Percentiles rank a stretch among this genome's conserved stretches.
Conservation (phyloP, 2,888 invertebrate species). For the Arge pagana region DNA sequence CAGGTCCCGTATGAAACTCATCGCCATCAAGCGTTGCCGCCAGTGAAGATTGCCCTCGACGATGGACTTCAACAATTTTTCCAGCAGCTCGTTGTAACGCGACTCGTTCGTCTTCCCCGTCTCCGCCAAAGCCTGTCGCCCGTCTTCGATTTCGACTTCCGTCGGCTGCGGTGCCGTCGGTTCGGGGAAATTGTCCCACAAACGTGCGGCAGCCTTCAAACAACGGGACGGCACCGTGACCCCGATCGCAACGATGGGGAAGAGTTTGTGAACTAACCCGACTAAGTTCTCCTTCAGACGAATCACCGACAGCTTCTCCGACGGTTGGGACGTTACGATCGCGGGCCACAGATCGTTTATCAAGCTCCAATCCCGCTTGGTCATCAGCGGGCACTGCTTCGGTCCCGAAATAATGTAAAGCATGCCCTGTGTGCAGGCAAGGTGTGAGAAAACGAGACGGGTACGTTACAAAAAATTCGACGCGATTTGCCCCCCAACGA, state of each 20-base stretch:
- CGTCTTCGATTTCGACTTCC: slow-evolving; percentile 51
- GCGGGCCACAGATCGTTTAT: slow-evolving; percentile 78
- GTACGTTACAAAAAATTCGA: neutral
- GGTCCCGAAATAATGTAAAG: slow-evolving; percentile 77
- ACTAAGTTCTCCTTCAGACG: slow-evolving; percentile 62
- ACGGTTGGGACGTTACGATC: slow-evolving; percentile 75
- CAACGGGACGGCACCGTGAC: slow-evolving; percentile 62
- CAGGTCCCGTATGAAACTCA: slow-evolving; percentile 73
- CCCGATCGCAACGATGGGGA: slow-evolving; percentile 68
- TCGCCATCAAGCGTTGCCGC: slow-evolving; percentile 78
- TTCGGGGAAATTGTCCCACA: slow-evolving; percentile 57
- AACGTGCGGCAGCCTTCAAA: slow-evolving; percentile 59
- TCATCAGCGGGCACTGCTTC: slow-evolving; percentile 67
- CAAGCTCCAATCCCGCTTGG: slow-evolving; percentile 78
- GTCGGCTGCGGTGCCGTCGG: slow-evolving; percentile 54
- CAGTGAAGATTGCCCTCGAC: slow-evolving; percentile 70
- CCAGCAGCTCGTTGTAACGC: slow-evolving; percentile 61
- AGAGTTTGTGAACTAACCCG: slow-evolving; percentile 64
- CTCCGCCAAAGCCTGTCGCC: slow-evolving; percentile 51
- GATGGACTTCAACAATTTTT: slow-evolving; percentile 63
- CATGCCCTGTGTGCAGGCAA: slow-evolving; percentile 65
- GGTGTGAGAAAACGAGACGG: slow-evolving; percentile 8
- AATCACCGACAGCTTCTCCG: slow-evolving; percentile 84
- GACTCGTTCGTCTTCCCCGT: slow-evolving; percentile 59
- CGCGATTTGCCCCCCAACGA: no score